Evolutionary conservation across 2,888 invertebrate genomes (phyloP).

Genomic region (Eupsilia transversa): DNA sequence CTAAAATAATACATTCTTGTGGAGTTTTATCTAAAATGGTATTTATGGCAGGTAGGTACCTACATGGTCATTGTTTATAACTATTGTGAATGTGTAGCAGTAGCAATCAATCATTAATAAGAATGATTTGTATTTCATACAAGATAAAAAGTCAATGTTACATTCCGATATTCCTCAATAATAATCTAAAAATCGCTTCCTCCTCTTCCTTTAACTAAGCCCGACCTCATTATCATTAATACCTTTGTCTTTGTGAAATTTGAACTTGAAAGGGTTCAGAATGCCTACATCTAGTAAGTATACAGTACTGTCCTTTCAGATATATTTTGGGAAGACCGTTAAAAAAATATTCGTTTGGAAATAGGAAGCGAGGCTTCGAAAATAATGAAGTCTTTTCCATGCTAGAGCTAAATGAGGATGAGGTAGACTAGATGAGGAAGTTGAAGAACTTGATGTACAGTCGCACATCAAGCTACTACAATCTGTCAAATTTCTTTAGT

Average conservation of each 20-base stretch:
- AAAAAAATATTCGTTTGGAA: slow-evolving; percentile 6
- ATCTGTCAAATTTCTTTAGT: no score
- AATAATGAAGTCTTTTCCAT: background rate
- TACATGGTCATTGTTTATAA: no score
- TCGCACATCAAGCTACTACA: no score
- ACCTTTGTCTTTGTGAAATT: slow-evolving; percentile 76
- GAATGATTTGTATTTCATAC: no score
- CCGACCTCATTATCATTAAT: slow-evolving; percentile 72
- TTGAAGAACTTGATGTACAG: no score
- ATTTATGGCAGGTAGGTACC: no score
- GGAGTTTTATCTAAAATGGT: no score
- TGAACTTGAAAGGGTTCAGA: slow-evolving; percentile 71
- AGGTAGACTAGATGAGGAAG: background rate
- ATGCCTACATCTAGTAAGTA: slow-evolving; percentile 40
- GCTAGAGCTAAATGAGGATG: background rate
- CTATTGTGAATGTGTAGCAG: no score
- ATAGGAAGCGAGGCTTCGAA: background rate
- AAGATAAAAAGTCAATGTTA: no score
- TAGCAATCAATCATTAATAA: no score
- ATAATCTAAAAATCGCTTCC: slow-evolving; percentile 37
- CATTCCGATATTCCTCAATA: background rate
- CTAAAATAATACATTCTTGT: no score
- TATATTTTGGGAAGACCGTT: slow-evolving; percentile 45
- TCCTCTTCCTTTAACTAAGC: slow-evolving; percentile 40
- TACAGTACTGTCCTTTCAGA: slow-evolving; percentile 21